These are phyloP conservation scores for Nerophis lumbriciformis DNA, from an alignment of 2,113 vertebrate genomes.

Conservation along the genomic window DNA sequence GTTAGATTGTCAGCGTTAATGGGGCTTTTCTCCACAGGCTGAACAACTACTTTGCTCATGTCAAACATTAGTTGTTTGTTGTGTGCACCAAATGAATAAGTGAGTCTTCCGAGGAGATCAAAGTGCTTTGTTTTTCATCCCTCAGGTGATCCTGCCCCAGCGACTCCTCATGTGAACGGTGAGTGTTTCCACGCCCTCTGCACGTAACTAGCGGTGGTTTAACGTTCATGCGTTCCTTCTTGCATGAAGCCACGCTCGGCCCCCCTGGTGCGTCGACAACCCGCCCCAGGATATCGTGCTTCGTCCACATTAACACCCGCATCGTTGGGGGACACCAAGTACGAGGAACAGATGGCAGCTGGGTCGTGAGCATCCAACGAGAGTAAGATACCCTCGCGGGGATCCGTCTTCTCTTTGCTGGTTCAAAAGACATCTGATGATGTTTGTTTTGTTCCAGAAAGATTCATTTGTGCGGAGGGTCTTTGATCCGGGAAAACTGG, in stretches of 20 bases:
- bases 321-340: conserved; percentile 90
- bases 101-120: too few relatives aligned
- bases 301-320: conserved; percentile 71
- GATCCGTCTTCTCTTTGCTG: background rate
- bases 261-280: conserved; percentile 26
- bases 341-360: conserved; percentile 81
- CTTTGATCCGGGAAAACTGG: conserved; percentile 91
- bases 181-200: conserved; percentile 11
- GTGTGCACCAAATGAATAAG: too few relatives aligned
- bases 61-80: conserved; percentile 29
- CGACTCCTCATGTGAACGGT: conserved; percentile 47
- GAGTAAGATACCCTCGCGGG: conserved; percentile 70
- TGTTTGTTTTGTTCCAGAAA: conserved; percentile 63
- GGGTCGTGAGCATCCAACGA: conserved; percentile 94
- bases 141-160: conserved; percentile 52
- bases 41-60: conserved; percentile 45
- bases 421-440: background rate
- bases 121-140: too few relatives aligned
- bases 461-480: conserved; percentile 90
- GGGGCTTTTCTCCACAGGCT: conserved; percentile 36
- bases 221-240: background rate
- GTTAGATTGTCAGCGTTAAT: conserved; percentile 13
- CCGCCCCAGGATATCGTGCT: conserved; percentile 60
- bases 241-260: conserved; percentile 8
- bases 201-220: too few relatives aligned